Base-by-base conservation (phyloP, 2,888 invertebrate species). In the Caenorhabditis zanzibari region DNA sequence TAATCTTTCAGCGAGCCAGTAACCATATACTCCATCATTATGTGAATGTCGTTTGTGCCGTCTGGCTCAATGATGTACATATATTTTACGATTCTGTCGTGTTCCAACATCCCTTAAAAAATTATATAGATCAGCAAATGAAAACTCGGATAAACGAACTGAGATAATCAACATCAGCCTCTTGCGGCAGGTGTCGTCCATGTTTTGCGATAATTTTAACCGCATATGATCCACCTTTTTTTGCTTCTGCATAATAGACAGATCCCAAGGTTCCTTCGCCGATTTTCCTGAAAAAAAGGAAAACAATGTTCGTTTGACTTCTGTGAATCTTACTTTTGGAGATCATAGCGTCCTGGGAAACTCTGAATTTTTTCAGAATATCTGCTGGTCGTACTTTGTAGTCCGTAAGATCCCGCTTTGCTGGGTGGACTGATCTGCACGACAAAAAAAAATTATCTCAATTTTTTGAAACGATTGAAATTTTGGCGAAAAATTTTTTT, bases 21-120 rank as follows among this genome's bases (percentile, higher is more conserved):
- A 9, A 93, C 91, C 93, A 94, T 93, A 85, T 92, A 93, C 88
- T 94, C 94, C 93, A 94, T 93, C 86, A 94, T 93, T 84, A 94
- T 93, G 22, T 85, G 84, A 9, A 86, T 80, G 35, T 85, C 85
- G 32, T 84, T 74, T 2, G 76, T 74, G n/a, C 68, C 66, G 16
- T 44, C 35, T 22, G 80, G 75, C 19, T 84, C 84, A 6, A 84
- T 63, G 16, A 84, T 81, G 44, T 47, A 84, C 71, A 71, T 35
- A 52, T 81, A 84, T n/a, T 81, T 49, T 9, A 84, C 84, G 9
- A 84, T 84, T 28, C 76, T 56, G n/a, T 66, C 32, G 49, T 83
- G 79, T 19, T 44, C 41, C 12, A 83, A 59, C 26, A 41, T 38
- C 64, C 52, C 83, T 83, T 49, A 58, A 52, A 69, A 58, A 52